Conservation (phyloP, 2,113 vertebrate genomes). For the Gobiocypris rarus region DNA sequence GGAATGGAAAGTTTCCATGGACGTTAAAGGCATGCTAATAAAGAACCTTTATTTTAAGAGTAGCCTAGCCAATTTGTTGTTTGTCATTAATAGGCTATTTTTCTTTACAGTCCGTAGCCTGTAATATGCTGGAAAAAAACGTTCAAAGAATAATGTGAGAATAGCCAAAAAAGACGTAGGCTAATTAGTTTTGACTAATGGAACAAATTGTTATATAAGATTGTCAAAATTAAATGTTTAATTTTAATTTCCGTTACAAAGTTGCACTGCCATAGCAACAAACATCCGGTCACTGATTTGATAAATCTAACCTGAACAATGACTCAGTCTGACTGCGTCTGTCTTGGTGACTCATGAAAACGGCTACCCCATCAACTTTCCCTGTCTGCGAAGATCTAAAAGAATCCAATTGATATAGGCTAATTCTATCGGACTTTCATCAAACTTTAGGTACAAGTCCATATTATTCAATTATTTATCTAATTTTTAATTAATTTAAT, state of each 20-base stretch:
- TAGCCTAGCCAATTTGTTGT: no score
- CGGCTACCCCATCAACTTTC: neutral
- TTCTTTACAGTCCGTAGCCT: neutral
- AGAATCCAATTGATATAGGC: neutral
- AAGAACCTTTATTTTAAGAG: no score
- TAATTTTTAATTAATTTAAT: neutral
- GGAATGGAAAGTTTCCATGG: no score
- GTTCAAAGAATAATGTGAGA: neutral
- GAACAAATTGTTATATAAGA: no score
- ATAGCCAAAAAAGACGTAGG: no score
- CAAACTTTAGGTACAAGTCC: neutral
- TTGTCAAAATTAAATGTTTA: no score
- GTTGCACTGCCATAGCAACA: constrained; percentile 1
- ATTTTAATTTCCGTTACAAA: neutral
- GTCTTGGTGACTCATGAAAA: constrained; percentile 11
- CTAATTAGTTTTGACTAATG: no score
- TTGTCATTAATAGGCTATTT: neutral
- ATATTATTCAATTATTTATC: neutral
- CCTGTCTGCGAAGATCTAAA: neutral
- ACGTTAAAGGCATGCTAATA: no score
- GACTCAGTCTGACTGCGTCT: neutral
- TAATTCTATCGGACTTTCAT: neutral
- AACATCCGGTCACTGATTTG: neutral
- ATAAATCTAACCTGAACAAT: neutral
- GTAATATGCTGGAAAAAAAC: neutral